phyloP scores from a whole-genome alignment of 2,797 vertebrate genomes.

The Poecilia velifera region DNA sequence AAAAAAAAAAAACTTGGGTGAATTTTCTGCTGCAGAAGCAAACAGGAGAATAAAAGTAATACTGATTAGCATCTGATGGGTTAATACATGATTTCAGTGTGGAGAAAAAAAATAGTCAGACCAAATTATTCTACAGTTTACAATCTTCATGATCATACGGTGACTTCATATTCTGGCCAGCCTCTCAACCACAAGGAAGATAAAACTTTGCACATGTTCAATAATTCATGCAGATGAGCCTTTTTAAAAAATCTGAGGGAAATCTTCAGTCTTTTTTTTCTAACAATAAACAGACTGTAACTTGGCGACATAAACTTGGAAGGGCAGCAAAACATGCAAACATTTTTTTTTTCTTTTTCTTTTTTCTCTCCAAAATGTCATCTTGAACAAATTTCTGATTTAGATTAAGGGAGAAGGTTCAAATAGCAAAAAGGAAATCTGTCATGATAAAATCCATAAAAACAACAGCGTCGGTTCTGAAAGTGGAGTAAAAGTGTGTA shows the following conservation, averaged over 20 bases:
- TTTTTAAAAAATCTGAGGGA: slow-evolving; percentile 53
- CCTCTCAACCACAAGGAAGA: slow-evolving; percentile 41
- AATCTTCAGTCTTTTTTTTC: slow-evolving; percentile 9
- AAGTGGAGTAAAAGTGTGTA: slow-evolving; percentile 49
- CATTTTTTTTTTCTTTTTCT: slow-evolving; percentile 18
- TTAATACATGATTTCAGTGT: slow-evolving; percentile 54
- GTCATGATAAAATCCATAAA: slow-evolving; percentile 63
- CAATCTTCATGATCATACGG: slow-evolving; percentile 39
- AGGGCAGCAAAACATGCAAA: slow-evolving; percentile 72
- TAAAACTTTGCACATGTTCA: slow-evolving; percentile 66
- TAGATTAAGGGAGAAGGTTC: slow-evolving; percentile 13
- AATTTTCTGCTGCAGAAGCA: slow-evolving; percentile 65
- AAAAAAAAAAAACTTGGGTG: slow-evolving; percentile 41
- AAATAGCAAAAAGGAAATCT: slow-evolving; percentile 31
- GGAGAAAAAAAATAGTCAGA: slow-evolving; percentile 44
- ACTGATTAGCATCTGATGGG: slow-evolving; percentile 74
- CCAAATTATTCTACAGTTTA: slow-evolving; percentile 56
- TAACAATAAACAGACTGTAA: slow-evolving; percentile 51
- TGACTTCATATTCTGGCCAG: slow-evolving; percentile 37
- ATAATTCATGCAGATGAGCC: slow-evolving; percentile 69
- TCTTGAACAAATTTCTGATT: slow-evolving; percentile 27
- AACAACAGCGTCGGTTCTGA: slow-evolving; percentile 55
- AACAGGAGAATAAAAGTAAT: slow-evolving; percentile 72
- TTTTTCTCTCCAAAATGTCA: slow-evolving; percentile 49
- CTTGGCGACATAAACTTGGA: slow-evolving; percentile 60